Conservation (phyloP, 2,797 vertebrate genomes). For the Arrhamphus sclerolepis region DNA sequence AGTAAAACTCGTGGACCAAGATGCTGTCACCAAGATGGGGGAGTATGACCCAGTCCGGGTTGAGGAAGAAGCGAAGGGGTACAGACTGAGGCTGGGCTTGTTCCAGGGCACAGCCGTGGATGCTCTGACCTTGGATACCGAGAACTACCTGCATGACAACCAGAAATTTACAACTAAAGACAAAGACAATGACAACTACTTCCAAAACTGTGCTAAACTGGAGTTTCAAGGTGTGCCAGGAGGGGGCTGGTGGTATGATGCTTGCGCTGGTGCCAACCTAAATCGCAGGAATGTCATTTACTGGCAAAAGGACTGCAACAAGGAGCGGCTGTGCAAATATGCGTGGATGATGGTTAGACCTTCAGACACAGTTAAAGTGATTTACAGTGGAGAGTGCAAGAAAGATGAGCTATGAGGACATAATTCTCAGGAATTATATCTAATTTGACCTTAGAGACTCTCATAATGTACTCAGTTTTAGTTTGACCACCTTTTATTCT, state of each 20-base stretch:
- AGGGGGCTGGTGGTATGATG: constrained; percentile 88
- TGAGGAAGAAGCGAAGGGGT: constrained; percentile 81
- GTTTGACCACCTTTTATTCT: constrained; percentile 70
- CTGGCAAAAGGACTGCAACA: constrained; percentile 89
- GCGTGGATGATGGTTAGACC: constrained; percentile 89
- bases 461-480: constrained; percentile 1
- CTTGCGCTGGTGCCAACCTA: constrained; percentile 86
- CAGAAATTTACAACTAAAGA: constrained; percentile 89
- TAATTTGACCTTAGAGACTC: background rate
- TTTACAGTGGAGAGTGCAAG: constrained; percentile 63
- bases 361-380: constrained; percentile 67
- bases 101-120: constrained; percentile 85
- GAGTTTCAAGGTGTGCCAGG: constrained; percentile 84
- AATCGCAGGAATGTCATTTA: constrained; percentile 88
- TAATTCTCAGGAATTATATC: background rate
- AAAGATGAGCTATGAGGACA: constrained; percentile 80
- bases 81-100: constrained; percentile 84
- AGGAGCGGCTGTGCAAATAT: constrained; percentile 84
- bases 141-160: constrained; percentile 91
- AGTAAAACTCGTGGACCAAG: constrained; percentile 84
- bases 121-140: constrained; percentile 86
- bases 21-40: constrained; percentile 80
- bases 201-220: constrained; percentile 86
- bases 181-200: constrained; percentile 88
- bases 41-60: constrained; percentile 84